Evolutionary conservation across 2,888 invertebrate genomes (phyloP), one percentile per base, ranked within the genome.

Genomic region (Hanleya hanleyi): DNA sequence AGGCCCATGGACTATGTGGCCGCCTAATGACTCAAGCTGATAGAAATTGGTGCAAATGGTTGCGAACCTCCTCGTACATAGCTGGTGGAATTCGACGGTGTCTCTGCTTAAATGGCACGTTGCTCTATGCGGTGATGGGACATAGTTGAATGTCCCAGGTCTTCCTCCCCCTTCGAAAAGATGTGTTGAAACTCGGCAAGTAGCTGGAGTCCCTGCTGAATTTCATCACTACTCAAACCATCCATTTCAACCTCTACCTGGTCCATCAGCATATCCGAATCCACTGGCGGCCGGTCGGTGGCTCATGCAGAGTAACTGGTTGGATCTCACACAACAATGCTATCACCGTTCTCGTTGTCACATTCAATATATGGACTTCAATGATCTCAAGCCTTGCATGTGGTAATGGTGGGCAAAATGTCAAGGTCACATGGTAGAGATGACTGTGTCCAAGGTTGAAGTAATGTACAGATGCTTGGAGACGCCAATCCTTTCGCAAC

Each of bases 21-120:
- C 26, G 64, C n/a, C 70, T 29, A 66, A 70, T 70, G 0, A 70
- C 49, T 32, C 70, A 38, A 2, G 67, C 67, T 22, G 36, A 26
- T 0, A 70, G 33, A n/a, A 70, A 26, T 32, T 36, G 36, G 22
- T 70, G 38, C 9, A 69, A 38, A 37, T 69, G 57, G 18, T 69
- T 51, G 22, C 57, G 26, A 12, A 69, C 69, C 15, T 69, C 69
- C 3, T 69, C 69, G 32, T 36, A 37, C 51, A 69, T 69, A 0
- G 22, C 32, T 35, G 62, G 61, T 61, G 61, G 69, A 36, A 69
- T 3, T 35, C 61, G 61, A 9, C 69, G 26, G 38, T 69, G 38
- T 18, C 51, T 64, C 37, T 70, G 41, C 49, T 70, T 70, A 2
- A 70, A 36, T 4, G 38, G 70, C 7, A 33, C 41, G 29, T 65